Conservation (phyloP, 2,888 invertebrate species). For the Rhingia rostrata region DNA sequence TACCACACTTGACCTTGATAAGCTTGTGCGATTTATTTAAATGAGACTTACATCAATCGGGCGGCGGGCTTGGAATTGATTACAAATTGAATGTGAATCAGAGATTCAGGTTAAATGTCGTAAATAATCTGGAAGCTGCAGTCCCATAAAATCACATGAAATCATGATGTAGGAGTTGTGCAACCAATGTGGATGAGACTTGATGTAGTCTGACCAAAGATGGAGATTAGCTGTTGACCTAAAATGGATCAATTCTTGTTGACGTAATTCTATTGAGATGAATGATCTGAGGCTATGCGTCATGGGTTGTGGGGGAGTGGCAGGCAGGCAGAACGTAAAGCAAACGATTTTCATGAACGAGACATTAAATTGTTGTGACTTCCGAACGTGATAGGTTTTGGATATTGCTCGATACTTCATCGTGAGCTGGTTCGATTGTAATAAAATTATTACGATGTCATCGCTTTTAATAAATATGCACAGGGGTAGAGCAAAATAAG, state of each 20-base stretch:
- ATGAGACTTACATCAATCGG: slow-evolving; percentile 4
- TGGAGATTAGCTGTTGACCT: background rate
- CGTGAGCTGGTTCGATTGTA: slow-evolving; percentile 3
- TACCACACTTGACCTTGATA: slow-evolving; percentile 25
- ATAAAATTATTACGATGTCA: slow-evolving; percentile 48
- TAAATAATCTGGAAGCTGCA: background rate
- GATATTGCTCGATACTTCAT: background rate
- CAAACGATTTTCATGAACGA: slow-evolving; percentile 34
- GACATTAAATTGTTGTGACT: slow-evolving; percentile 29
- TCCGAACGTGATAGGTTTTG: slow-evolving; percentile 31
- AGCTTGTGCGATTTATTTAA: slow-evolving; percentile 17
- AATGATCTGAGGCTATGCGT: background rate
- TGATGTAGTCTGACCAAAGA: slow-evolving; percentile 2
- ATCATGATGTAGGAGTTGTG: slow-evolving; percentile 18
- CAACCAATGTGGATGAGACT: background rate
- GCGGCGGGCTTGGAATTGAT: slow-evolving; percentile 12
- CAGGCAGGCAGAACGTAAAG: background rate
- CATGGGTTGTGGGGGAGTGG: background rate
- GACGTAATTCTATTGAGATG: slow-evolving; percentile 6
- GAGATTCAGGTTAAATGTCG: slow-evolving; percentile 17
- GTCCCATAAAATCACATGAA: slow-evolving; percentile 1
- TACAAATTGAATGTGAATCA: slow-evolving; percentile 19
- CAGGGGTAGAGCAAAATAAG: too few relatives aligned
- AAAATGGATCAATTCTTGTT: slow-evolving; percentile 13
- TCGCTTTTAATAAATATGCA: slow-evolving; percentile 9